Base-by-base conservation (phyloP, 2,797 vertebrate species). In the Onychomys arenicola region DNA sequence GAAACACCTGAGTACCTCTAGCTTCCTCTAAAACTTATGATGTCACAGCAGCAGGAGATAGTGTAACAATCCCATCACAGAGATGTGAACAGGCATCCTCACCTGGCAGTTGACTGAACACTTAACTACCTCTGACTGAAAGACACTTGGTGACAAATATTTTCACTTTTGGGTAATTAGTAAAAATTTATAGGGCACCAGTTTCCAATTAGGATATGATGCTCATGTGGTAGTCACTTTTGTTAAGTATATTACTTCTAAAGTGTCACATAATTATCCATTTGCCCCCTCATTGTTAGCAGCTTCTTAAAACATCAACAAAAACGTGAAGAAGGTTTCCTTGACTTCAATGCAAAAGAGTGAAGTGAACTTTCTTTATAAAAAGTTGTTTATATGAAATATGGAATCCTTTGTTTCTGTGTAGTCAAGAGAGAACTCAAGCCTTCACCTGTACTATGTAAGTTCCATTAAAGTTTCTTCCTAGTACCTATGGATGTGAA, bases 221-320 rank as follows among this genome's bases (percentile, higher is more conserved):
- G 25, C 82, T 96, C 75, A 86, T 91, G 85, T 73, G n/a, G n/a
- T n/a, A 96, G 85, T 91, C 37, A 71, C 61, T 96, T 96, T 96
- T 95, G 80, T 95, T 95, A 73, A 59, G 3, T 86, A 17, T 77
- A 69, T 96, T 88, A 67, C 37, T 89, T 37, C 57, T 93, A 73
- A 92, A 80, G 29, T 92, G 61, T 17, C 40, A 84, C n/a, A 40
- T 83, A 89, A 76, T 96, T 95, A 86, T 73, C 37, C 32, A 63
- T 73, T 88, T 93, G 49, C 43, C 40, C 46, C n/a, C 25, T 92
- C 11, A 69, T 94, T 32, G 17, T 94, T 97, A 75, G 90, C 13
- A 90, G 43, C 25, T 96, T 90, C 94, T 88, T 91, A 63, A 84
- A 93, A 86, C 43, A 86, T 37, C 43, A 29, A 59, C 59, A 80